These are phyloP conservation scores for Synanthedon andrenaeformis DNA, from an alignment of 2,888 invertebrate species.

Conservation along the genomic window DNA sequence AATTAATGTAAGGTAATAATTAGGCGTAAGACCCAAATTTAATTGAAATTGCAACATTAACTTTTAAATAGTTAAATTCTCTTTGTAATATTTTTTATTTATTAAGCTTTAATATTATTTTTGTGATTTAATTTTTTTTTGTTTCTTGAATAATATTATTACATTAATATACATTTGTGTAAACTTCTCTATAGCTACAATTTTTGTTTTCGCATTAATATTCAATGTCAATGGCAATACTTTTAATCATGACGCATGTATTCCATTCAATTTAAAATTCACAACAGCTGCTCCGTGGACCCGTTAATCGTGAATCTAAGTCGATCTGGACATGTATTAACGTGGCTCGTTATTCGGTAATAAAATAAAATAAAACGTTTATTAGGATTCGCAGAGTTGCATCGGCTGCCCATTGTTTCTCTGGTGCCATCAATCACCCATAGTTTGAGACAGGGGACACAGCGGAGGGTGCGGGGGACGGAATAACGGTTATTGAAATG, in stretches of 20 bases:
- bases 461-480: conserved; percentile 26
- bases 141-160: too few relatives aligned
- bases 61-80: too few relatives aligned
- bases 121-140: too few relatives aligned
- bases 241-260: background rate
- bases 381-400: conserved; percentile 65
- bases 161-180: background rate
- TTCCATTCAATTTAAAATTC: conserved; percentile 18
- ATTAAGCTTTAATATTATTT: too few relatives aligned
- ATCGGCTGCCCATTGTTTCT: conserved; percentile 63
- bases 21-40: too few relatives aligned
- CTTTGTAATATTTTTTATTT: too few relatives aligned
- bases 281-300: conserved; percentile 26
- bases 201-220: background rate
- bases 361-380: conserved; percentile 68
- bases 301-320: conserved; percentile 53
- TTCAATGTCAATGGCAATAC: background rate
- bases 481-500: conserved; percentile 71
- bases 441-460: conserved; percentile 31
- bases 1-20: background rate
- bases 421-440: conserved; percentile 63
- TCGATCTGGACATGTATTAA: conserved; percentile 59
- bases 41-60: too few relatives aligned
- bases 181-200: background rate
- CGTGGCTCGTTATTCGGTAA: conserved; percentile 52